A percentile compares a stretch with the other conserved stretches of the same genome.
These are phyloP conservation scores for Acromyrmex echinatior DNA, from an alignment of 1,140 invertebrate species.

Conservation along the genomic window DNA sequence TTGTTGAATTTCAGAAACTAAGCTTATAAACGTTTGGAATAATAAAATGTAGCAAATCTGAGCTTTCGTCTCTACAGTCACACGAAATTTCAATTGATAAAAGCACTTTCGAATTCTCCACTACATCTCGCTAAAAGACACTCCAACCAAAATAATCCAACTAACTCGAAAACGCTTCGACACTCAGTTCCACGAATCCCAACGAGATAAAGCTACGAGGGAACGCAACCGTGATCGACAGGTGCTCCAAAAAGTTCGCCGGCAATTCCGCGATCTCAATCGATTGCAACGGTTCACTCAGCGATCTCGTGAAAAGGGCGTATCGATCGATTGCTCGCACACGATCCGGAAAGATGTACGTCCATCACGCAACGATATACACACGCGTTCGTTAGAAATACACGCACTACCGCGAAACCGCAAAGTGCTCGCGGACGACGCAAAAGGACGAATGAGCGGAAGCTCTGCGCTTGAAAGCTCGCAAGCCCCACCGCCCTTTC, in stretches of 20 bases:
- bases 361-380: constrained; percentile 12
- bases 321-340: not conserved
- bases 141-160: constrained; percentile 18
- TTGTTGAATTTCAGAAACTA: constrained; percentile 25
- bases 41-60: constrained; percentile 4
- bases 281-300: not conserved
- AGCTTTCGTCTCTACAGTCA: not conserved
- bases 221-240: constrained; percentile 6
- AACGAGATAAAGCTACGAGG: not conserved
- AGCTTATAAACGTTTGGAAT: not conserved
- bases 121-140: constrained; percentile 3
- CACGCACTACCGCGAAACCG: constrained; percentile 18
- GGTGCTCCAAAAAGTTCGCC: constrained; percentile 23
- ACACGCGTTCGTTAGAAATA: constrained; percentile 22
- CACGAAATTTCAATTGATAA: constrained; percentile 18
- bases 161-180: constrained; percentile 10
- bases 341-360: not conserved
- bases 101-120: constrained; percentile 31
- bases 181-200: constrained; percentile 18
- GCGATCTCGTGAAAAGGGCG: not conserved
- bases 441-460: constrained; percentile 81
- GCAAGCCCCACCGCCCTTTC: constrained; percentile 77
- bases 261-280: not conserved
- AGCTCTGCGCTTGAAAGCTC: constrained; percentile 75
- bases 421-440: constrained; percentile 72